Evolutionary conservation across 2,113 vertebrate species (phyloP).

Genomic region (Macrotus californicus): DNA sequence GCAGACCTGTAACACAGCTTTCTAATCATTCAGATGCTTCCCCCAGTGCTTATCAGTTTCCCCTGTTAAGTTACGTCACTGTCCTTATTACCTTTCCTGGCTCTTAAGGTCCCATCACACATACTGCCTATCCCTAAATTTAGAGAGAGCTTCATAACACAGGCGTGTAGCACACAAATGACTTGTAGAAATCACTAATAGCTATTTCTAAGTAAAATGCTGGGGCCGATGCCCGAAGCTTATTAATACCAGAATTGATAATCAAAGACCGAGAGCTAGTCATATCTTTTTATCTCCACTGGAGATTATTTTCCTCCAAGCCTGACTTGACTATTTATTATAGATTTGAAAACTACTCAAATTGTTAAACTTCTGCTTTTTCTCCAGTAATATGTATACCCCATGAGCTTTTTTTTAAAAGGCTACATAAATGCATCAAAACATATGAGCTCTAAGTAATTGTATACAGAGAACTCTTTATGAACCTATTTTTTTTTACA

Average conservation of each 20-base stretch:
- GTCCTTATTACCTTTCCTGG: constrained; percentile 45
- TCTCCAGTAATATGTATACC: not conserved
- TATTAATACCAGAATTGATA: constrained; percentile 29
- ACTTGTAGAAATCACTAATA: constrained; percentile 13
- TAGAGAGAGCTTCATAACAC: not conserved
- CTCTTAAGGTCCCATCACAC: constrained; percentile 34
- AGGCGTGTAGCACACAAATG: not conserved
- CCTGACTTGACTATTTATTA: not conserved
- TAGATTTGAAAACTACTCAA: constrained; percentile 23
- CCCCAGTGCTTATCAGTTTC: constrained; percentile 45
- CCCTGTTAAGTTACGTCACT: constrained; percentile 64
- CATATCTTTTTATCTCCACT: constrained; percentile 30
- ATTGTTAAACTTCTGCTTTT: constrained; percentile 26
- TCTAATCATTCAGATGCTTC: constrained; percentile 54
- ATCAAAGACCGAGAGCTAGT: not conserved
- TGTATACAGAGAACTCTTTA: not conserved
- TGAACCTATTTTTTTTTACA: not conserved
- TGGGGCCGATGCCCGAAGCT: not conserved
- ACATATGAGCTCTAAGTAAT: not conserved
- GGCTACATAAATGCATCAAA: not conserved
- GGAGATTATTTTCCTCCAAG: constrained; percentile 10
- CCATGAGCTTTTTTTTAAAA: not conserved
- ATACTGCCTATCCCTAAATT: constrained; percentile 26
- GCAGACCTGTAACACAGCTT: constrained; percentile 47
- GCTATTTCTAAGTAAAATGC: not conserved